Conservation (phyloP, 2,888 invertebrate genomes). For the Leptarthrus brevirostris region DNA sequence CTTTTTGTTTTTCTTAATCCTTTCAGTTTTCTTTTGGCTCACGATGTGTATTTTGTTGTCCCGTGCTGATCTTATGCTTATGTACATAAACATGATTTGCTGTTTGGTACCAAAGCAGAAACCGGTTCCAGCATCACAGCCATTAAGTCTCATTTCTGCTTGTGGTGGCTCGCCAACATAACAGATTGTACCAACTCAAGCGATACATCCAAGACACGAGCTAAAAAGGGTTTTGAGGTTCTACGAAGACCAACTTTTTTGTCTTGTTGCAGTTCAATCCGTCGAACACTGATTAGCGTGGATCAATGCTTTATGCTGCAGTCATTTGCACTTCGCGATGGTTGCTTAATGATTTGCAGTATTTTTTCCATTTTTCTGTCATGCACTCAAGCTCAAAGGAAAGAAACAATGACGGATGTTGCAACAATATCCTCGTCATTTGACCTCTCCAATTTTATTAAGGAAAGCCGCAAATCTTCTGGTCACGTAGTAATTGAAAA, state of each 20-base stretch:
- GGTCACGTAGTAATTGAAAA: conserved; percentile 3
- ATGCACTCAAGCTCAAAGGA: background rate
- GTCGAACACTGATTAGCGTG: background rate
- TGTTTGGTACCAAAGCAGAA: background rate
- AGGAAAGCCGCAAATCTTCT: background rate
- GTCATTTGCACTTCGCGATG: background rate
- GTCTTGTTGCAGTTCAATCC: background rate
- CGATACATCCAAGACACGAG: conserved; percentile 52
- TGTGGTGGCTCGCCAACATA: background rate
- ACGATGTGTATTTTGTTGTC: conserved; percentile 27
- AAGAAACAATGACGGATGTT: background rate
- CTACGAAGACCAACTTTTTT: background rate
- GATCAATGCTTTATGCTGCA: background rate
- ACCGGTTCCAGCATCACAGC: background rate
- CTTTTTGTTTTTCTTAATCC: background rate
- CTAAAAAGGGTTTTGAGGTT: conserved; percentile 54
- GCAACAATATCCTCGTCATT: background rate
- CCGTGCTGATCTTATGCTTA: conserved; percentile 13
- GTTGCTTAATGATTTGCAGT: background rate
- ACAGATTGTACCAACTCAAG: conserved; percentile 40
- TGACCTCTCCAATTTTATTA: background rate
- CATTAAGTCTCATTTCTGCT: background rate
- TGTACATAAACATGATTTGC: background rate
- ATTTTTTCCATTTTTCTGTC: background rate
- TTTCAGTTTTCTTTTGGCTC: background rate